Evolutionary conservation across 2,113 vertebrate species (phyloP).

Genomic region (Pseudopipra pipra): DNA sequence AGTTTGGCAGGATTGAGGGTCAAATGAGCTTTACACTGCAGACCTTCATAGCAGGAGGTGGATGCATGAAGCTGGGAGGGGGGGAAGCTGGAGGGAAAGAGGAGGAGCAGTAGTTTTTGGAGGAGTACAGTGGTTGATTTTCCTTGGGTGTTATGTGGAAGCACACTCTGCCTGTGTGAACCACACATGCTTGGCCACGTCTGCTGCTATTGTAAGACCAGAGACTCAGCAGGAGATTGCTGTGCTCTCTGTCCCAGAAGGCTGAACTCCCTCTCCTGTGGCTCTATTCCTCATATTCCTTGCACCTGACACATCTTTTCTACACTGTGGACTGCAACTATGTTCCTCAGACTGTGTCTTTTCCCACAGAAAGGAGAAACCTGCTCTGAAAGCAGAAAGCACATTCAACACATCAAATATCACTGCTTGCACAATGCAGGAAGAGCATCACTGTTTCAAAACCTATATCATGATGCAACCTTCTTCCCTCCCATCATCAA

Average conservation of each 20-base stretch:
- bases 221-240: not conserved
- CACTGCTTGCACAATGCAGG: not conserved
- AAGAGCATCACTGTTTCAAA: not conserved
- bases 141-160: not conserved
- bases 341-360: not conserved
- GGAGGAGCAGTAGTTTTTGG: not conserved
- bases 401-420: not conserved
- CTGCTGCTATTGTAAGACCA: not conserved
- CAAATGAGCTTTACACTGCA: not conserved
- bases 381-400: not conserved
- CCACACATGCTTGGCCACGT: not conserved
- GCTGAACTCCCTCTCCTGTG: not conserved
- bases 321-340: not conserved
- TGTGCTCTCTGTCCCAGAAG: not conserved
- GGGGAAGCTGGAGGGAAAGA: not conserved
- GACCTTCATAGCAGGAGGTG: not conserved
- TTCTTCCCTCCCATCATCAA: fast-evolving
- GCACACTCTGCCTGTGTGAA: not conserved
- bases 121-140: not conserved
- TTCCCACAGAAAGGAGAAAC: not conserved
- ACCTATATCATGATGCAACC: not conserved
- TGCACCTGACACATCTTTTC: not conserved
- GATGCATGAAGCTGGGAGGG: not conserved
- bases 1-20: not conserved
- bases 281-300: not conserved